Evolutionary conservation across 1,140 invertebrate species (phyloP).

Genomic region (Liolophura sinensis): DNA sequence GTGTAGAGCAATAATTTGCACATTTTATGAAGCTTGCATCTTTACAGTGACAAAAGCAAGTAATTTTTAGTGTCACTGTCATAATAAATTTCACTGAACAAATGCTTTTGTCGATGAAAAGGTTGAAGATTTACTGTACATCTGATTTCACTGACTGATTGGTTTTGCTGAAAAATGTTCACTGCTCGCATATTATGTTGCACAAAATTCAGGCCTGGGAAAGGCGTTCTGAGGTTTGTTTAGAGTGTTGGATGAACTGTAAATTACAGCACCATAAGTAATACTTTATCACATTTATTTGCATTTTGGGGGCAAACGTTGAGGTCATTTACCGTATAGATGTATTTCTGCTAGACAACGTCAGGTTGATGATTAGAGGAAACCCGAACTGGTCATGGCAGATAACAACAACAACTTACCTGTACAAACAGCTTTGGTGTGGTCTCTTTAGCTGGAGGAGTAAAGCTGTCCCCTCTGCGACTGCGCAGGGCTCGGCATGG

Average conservation of each 20-base stretch:
- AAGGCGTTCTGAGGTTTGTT: neutral
- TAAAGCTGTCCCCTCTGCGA: slow-evolving; percentile 30
- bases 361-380: neutral
- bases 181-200: too few relatives aligned
- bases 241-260: neutral
- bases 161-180: neutral
- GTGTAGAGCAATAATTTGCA: too few relatives aligned
- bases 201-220: too few relatives aligned
- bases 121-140: too few relatives aligned
- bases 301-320: neutral
- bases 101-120: too few relatives aligned
- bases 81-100: too few relatives aligned
- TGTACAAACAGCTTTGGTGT: slow-evolving; percentile 22
- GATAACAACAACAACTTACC: slow-evolving; percentile 6
- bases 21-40: too few relatives aligned
- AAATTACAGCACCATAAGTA: neutral
- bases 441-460: slow-evolving; percentile 19
- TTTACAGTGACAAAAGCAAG: too few relatives aligned
- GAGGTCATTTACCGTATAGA: neutral
- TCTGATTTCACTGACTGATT: slow-evolving; percentile 3
- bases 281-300: neutral
- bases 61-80: too few relatives aligned
- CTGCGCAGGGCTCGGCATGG: slow-evolving; percentile 48
- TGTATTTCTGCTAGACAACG: too few relatives aligned
- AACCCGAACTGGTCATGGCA: neutral